phyloP scores from a whole-genome alignment of 2,888 invertebrate genomes.

The Platycnemis pennipes region DNA sequence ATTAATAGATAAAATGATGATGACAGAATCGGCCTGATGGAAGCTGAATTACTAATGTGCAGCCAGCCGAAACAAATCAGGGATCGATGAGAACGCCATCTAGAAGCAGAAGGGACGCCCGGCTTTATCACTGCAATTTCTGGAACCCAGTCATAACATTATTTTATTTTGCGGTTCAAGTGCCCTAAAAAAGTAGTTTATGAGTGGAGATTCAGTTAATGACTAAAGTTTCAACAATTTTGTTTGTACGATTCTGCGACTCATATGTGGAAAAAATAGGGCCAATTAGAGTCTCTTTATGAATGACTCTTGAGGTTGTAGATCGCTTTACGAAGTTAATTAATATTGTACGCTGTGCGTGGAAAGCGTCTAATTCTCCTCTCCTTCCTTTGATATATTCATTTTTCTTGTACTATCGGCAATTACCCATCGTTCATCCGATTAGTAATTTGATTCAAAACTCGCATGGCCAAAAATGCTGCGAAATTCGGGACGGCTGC shows the following conservation, averaged over 20 bases:
- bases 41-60: background rate
- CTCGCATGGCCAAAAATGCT: background rate
- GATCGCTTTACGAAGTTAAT: background rate
- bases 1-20: background rate
- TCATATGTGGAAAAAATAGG: background rate
- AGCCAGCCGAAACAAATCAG: background rate
- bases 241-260: background rate
- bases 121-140: too few species aligned
- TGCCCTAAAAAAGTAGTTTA: too few species aligned
- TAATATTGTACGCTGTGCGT: background rate
- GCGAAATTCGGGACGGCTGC: background rate
- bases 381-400: background rate
- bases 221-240: too few species aligned
- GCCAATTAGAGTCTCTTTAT: background rate
- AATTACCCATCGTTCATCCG: background rate
- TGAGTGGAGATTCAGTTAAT: too few species aligned
- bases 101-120: background rate
- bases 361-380: background rate
- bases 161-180: too few species aligned
- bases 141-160: too few species aligned
- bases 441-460: background rate
- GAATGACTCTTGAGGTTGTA: background rate
- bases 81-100: background rate
- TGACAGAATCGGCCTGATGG: background rate
- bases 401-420: background rate